Conservation (phyloP, 2,113 vertebrate genomes). For the Tupaia chinensis region DNA sequence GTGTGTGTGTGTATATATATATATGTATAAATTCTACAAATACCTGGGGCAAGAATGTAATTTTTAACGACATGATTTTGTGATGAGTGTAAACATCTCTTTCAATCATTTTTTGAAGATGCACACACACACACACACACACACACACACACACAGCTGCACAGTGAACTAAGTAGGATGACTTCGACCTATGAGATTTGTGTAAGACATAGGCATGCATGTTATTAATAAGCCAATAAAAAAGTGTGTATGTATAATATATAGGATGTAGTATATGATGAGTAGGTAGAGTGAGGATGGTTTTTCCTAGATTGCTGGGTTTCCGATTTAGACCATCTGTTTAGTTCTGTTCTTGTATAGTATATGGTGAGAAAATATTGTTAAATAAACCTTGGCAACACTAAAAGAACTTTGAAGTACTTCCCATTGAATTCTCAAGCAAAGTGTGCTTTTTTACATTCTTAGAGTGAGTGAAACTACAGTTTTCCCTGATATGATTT, state of each 20-base stretch:
- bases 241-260: background rate
- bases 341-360: constrained; percentile 84
- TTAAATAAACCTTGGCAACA: constrained; percentile 86
- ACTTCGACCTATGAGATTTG: background rate
- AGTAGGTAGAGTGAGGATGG: constrained; percentile 70
- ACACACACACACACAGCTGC: background rate
- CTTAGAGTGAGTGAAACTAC: constrained; percentile 72
- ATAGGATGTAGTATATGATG: constrained; percentile 52
- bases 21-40: background rate
- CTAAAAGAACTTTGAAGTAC: constrained; percentile 78
- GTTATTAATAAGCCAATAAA: constrained; percentile 33
- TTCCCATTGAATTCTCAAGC: constrained; percentile 75
- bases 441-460: constrained; percentile 67
- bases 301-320: constrained; percentile 82
- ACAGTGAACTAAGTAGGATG: background rate
- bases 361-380: constrained; percentile 86
- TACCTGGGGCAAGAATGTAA: background rate
- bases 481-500: constrained; percentile 45
- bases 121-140: background rate
- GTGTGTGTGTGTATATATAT: too few relatives aligned
- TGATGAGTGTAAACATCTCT: background rate
- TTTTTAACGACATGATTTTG: background rate
- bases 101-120: background rate
- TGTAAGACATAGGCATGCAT: background rate
- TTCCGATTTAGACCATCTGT: constrained; percentile 82